A percentile compares a stretch with the other conserved stretches of the same genome.
Evolutionary conservation across 2,888 invertebrate genomes (phyloP).

Genomic region (Candidula unifasciata): DNA sequence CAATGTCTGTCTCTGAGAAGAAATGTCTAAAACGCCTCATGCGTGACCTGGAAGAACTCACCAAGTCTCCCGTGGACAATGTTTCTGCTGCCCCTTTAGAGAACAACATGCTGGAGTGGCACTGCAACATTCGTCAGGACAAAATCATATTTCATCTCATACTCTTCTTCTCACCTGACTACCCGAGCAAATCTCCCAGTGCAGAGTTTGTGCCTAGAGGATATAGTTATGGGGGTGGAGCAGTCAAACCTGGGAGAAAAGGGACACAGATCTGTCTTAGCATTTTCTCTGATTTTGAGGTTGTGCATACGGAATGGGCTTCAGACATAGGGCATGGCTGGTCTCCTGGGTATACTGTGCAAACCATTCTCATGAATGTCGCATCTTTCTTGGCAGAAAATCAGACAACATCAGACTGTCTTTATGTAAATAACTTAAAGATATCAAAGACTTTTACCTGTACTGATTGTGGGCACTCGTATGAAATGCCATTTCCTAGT

Average conservation of each 20-base stretch:
- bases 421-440: slow-evolving; percentile 59
- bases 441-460: slow-evolving; percentile 64
- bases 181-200: slow-evolving; percentile 69
- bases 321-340: slow-evolving; percentile 67
- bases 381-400: slow-evolving; percentile 68
- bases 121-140: slow-evolving; percentile 69
- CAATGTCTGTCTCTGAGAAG: slow-evolving; percentile 56
- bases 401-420: slow-evolving; percentile 61
- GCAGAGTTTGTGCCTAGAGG: slow-evolving; percentile 71
- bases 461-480: slow-evolving; percentile 68
- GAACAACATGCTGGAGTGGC: slow-evolving; percentile 72
- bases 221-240: slow-evolving; percentile 67
- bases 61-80: slow-evolving; percentile 64
- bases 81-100: slow-evolving; percentile 70
- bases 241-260: slow-evolving; percentile 67
- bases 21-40: slow-evolving; percentile 66
- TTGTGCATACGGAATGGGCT: slow-evolving; percentile 70
- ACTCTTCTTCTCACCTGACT: slow-evolving; percentile 67
- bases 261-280: slow-evolving; percentile 67
- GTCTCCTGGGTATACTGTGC: slow-evolving; percentile 71
- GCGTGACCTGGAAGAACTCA: slow-evolving; percentile 65
- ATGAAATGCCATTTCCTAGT: slow-evolving; percentile 66
- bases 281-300: slow-evolving; percentile 71
- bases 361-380: slow-evolving; percentile 70
- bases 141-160: slow-evolving; percentile 69